Evolutionary conservation across 2,113 vertebrate species (phyloP).

Genomic region (Vidua macroura): DNA sequence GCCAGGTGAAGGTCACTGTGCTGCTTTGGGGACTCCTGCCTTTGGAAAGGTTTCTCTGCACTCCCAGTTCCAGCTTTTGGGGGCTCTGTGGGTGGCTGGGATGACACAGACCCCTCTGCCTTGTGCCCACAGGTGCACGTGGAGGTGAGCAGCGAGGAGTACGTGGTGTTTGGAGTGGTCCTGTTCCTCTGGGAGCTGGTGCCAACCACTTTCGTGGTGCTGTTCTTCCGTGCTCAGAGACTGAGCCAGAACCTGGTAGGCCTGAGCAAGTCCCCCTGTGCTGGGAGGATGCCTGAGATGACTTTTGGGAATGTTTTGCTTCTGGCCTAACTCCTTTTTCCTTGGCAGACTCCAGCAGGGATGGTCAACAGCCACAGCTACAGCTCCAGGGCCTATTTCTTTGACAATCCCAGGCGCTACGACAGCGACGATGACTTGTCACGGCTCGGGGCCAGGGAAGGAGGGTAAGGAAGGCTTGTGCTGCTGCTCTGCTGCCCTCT

Average conservation of each 20-base stretch:
- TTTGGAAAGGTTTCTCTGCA: background rate
- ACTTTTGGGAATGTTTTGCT: background rate
- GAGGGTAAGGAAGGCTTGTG: constrained; percentile 43
- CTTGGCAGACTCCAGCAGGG: constrained; percentile 83
- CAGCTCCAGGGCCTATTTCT: constrained; percentile 93
- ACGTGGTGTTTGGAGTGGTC: constrained; percentile 89
- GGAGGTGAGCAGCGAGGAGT: constrained; percentile 84
- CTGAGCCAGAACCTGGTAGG: constrained; percentile 92
- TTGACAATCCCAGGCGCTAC: constrained; percentile 93
- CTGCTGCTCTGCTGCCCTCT: background rate
- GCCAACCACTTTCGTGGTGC: constrained; percentile 87
- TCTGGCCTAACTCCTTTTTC: background rate
- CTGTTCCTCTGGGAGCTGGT: constrained; percentile 96
- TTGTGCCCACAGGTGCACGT: constrained; percentile 73
- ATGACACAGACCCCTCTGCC: background rate
- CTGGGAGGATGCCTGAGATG: background rate
- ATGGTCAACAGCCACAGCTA: constrained; percentile 95
- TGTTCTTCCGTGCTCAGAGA: constrained; percentile 93
- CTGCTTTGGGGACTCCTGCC: background rate
- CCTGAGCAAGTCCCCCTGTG: background rate
- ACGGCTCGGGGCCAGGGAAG: constrained; percentile 81
- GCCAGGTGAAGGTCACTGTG: background rate
- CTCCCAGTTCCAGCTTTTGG: background rate
- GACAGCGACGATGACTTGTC: constrained; percentile 95
- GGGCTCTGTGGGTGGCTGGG: background rate